Evolutionary conservation across 2,888 invertebrate species (phyloP), one percentile per base, ranked within the genome.

Genomic region (Cylloceria caligata): DNA sequence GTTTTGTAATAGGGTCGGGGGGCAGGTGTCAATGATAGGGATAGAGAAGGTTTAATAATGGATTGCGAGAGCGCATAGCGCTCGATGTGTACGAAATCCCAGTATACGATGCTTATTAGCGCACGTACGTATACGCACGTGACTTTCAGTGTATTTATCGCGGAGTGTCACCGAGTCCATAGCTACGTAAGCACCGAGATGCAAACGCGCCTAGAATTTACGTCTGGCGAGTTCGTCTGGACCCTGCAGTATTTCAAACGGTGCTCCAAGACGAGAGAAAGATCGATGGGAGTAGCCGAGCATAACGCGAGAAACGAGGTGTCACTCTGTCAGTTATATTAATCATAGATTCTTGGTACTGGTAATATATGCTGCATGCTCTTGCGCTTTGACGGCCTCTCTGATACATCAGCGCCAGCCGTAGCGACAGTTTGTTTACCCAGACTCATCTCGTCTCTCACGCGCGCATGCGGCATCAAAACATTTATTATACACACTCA

Each of bases 271-370:
- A 67, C 57, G 74, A 74, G 75, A 71, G 75, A 67, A 78, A 75
- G 80, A 80, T 80, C 80, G 80, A 76, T 69, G 65, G 64, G 57
- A 57, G 67, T 57, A 21, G 55, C 57, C 45, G 13, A 42, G 39
- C 57, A 60, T 19, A 47, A 69, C 71, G 80, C 65, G 65, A 75
- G 55, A 75, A 80, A 80, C 65, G 65, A 60, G 60, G 49, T 80
- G 80, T 80, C 80, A 76, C 65, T 21, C 30, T 67, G 75, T 72
- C 75, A 60, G 42, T 60, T 19, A 60, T 42, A 80, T 80, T 80
- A 71, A 80, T 75, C 75, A 71, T 75, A 65, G 75, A 76, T 76
- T 80, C 75, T 67, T 49, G 45, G 80, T 72, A 80, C 30, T 27
- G 69, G 55, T 34, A 42, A 71, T 45, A 45, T 71, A 57, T 45